These are phyloP conservation scores for Andrena chrysosceles DNA, from an alignment of 2,888 invertebrate genomes.

Conservation along the genomic window DNA sequence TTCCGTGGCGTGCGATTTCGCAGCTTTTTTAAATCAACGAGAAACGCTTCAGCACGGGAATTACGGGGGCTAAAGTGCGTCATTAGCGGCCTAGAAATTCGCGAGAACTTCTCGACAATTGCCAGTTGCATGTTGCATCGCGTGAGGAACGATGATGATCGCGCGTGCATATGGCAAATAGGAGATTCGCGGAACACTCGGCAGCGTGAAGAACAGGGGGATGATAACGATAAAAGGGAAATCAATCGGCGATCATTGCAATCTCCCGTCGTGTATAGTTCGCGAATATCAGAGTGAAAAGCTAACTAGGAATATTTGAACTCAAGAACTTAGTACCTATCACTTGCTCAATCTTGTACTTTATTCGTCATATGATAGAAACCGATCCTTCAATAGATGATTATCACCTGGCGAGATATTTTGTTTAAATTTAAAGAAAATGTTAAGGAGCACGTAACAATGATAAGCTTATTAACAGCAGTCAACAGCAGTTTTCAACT, in stretches of 20 bases:
- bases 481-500: too few species aligned
- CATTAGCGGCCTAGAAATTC: conserved; percentile 54
- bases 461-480: too few species aligned
- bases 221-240: not conserved
- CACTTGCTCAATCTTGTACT: too few species aligned
- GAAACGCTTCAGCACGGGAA: conserved; percentile 13
- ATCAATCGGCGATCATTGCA: conserved; percentile 21
- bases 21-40: conserved; percentile 29
- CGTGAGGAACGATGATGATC: conserved; percentile 57
- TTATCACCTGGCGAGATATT: too few species aligned
- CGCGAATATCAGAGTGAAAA: not conserved
- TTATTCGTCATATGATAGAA: too few species aligned
- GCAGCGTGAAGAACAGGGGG: not conserved
- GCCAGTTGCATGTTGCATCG: conserved; percentile 46
- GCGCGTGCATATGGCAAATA: conserved; percentile 8
- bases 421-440: too few species aligned
- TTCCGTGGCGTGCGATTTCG: conserved; percentile 25
- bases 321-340: too few species aligned
- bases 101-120: conserved; percentile 49
- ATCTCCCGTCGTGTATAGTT: not conserved
- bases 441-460: too few species aligned
- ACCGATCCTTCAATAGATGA: too few species aligned
- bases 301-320: too few species aligned
- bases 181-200: not conserved
- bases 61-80: conserved; percentile 32